Base-by-base conservation (phyloP, 2,113 vertebrate species). In the Nesogale talazaci region DNA sequence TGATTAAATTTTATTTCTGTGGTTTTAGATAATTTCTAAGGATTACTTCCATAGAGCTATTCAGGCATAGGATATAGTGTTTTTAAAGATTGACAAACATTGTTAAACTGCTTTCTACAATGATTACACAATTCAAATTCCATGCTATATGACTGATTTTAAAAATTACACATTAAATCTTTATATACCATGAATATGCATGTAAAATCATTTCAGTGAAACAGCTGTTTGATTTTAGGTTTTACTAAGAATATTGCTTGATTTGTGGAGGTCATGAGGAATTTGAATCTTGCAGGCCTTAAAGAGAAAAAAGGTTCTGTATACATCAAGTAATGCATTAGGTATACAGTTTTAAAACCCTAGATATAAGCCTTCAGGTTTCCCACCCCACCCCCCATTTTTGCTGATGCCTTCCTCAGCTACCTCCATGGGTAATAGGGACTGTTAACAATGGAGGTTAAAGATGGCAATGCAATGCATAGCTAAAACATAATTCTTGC, bases 371-470 rank as follows among this genome's bases (percentile, higher is more conserved):
- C 5, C 25, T 91, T 31, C 19, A 2, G 25, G 25, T 34, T 78
- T 70, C 34, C 20, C 42, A 1, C 25, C 61, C 57, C 81, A 19
- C 42, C 1, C 25, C 61, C 57, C 81, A 19, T 67, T 38, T 90
- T 63, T 78, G 34, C 86, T 93, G 27, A 17, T 91, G 76, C 79
- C 36, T 38, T 92, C 72, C 34, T 93, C 29, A 20, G 56, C 17
- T 46, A 65, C 36, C 40, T 89, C 57, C 78, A 74, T 8, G 69
- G 29, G 27, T 34, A 89, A 52, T 91, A 78, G 46, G 40, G 85
- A 77, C 79, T n/a, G 19, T 34, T 79, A 92, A 79, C 74, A 83
- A 85, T 38, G 14, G n/a, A 80, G 34, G 67, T 74, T 83, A 93
- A 84, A 65, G 19, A 25, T 69, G 74, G 57, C 27, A 29, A 67